phyloP scores from a whole-genome alignment of 2,797 vertebrate species.

The Buceros bicornis region DNA sequence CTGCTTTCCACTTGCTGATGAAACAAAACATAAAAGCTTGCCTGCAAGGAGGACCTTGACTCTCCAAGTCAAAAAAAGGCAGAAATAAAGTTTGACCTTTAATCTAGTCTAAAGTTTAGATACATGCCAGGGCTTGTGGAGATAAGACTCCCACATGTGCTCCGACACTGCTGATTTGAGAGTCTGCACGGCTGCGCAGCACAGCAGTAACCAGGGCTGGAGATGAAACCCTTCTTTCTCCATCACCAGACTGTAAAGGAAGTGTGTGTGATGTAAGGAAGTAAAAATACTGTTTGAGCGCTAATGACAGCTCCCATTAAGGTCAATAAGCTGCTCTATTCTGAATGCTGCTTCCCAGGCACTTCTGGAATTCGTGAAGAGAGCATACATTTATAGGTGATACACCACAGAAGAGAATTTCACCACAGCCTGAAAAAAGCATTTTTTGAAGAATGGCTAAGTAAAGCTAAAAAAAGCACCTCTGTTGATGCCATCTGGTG shows the following conservation, averaged over 20 bases:
- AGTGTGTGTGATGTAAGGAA: background rate
- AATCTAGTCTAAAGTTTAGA: conserved; percentile 28
- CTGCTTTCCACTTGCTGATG: conserved; percentile 49
- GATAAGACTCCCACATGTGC: background rate
- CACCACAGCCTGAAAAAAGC: background rate
- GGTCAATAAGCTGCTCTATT: background rate
- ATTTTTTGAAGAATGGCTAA: conserved; percentile 36
- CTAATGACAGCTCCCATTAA: background rate
- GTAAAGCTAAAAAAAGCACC: conserved; percentile 16
- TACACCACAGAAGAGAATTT: background rate
- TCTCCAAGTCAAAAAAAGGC: background rate
- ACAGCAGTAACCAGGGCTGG: background rate
- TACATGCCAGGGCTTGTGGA: background rate
- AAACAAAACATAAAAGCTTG: conserved; percentile 34
- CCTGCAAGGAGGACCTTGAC: background rate
- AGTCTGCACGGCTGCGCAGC: fast-evolving
- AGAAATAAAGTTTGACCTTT: conserved; percentile 34
- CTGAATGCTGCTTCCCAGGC: background rate
- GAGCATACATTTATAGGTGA: background rate
- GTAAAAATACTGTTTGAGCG: fast-evolving
- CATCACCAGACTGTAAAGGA: background rate
- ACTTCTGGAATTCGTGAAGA: fast-evolving
- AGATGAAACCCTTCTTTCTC: background rate
- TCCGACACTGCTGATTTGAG: background rate
- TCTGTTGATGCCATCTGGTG: conserved; percentile 25